Base-by-base conservation (phyloP, 2,113 vertebrate genomes). In the Phycodurus eques region DNA sequence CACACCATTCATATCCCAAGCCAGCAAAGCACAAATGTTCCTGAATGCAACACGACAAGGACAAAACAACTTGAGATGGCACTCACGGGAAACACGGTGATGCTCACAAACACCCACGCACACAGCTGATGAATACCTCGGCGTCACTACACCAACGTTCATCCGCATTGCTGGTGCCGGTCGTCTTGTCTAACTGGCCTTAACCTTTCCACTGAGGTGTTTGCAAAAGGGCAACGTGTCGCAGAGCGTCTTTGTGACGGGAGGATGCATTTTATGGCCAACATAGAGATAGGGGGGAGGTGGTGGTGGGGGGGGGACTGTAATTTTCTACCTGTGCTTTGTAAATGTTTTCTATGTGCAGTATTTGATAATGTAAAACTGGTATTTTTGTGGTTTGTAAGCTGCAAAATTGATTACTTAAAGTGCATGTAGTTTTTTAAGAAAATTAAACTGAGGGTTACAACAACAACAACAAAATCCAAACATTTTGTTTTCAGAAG, bases 341-440 rank as follows among this genome's bases (percentile, higher is more conserved):
- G 93, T 95, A 94, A 91, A 92, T 84, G 94, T 96, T 96, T 98
- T 96, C 90, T 97, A 94, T 94, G 94, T 96, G 95, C 95, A 93
- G 91, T 97, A 95, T 96, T 97, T 96, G 94, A 95, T 94, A 93
- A 95, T 92, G 95, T 96, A 91, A 90, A 93, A 95, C 94, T 93
- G 91, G 94, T 95, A 94, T 94, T 94, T 94, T 94, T 94, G 96
- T 95, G 93, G 95, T 97, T 96, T 97, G 94, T 93, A 95, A 86
- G 96, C 94, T 94, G 94, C 95, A 94, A 94, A 96, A 93, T 94
- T 94, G 93, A 93, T 89, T 92, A 96, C 94, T 94, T 93, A 88
- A 91, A 92, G 92, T 92, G 94, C 95, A 94, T 86, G 95, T 93
- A 91, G 89, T 97, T 97, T 96, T 67, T 67, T 67, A 96, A 93